These are phyloP conservation scores for Phaethornis superciliosus DNA, from an alignment of 2,113 vertebrate genomes.

Conservation along the genomic window DNA sequence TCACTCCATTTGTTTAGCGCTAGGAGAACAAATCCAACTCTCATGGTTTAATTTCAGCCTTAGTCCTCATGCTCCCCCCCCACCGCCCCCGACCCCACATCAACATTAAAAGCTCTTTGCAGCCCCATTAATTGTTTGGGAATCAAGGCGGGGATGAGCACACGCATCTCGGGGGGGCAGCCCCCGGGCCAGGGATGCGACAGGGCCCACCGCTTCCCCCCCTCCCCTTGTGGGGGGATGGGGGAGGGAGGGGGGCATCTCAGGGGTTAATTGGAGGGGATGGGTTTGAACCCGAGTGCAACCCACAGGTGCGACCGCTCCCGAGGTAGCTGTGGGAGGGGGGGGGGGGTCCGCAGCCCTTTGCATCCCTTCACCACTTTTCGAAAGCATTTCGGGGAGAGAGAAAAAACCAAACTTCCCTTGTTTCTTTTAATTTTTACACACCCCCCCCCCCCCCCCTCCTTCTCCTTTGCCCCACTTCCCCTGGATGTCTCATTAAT, in stretches of 20 bases:
- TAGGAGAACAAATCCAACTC: slow-evolving; percentile 78
- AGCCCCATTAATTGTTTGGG: slow-evolving; percentile 39
- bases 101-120: slow-evolving; percentile 40
- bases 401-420: neutral
- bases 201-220: neutral
- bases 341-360: neutral
- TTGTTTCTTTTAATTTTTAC: neutral
- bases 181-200: neutral
- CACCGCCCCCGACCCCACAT: neutral
- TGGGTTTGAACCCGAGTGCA: neutral
- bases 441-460: too few relatives aligned
- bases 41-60: slow-evolving; percentile 65
- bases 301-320: neutral
- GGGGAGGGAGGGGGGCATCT: neutral
- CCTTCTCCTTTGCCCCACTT: neutral
- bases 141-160: neutral
- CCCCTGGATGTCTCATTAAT: slow-evolving; percentile 68
- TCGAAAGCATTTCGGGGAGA: neutral
- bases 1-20: slow-evolving; percentile 79
- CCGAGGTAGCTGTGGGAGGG: neutral
- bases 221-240: neutral
- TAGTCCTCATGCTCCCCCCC: neutral
- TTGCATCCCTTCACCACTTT: neutral
- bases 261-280: neutral
- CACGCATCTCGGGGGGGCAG: neutral